Percentiles rank a stretch among this genome's conserved stretches.
phyloP scores from a whole-genome alignment of 1,140 invertebrate genomes.

The Drosophila ercepeae region DNA sequence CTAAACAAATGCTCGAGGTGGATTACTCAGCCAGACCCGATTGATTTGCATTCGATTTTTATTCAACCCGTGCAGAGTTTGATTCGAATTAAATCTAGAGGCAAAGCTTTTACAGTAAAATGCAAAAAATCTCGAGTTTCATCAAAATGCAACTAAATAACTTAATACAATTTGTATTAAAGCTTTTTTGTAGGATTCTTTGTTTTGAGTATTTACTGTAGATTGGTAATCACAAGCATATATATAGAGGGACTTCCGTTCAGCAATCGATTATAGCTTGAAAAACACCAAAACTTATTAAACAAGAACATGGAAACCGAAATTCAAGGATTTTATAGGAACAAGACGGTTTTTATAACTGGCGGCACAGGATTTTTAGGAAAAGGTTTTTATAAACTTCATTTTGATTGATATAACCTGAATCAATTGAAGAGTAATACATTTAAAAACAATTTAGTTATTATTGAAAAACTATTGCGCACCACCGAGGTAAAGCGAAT shows the following conservation, averaged over 20 bases:
- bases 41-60: background rate
- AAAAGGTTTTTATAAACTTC: slow-evolving; percentile 7
- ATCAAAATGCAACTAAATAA: background rate
- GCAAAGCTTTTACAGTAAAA: background rate
- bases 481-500: slow-evolving; percentile 89
- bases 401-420: background rate
- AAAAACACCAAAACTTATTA: background rate
- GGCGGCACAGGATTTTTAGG: slow-evolving; percentile 35
- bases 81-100: background rate
- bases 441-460: slow-evolving; percentile 67
- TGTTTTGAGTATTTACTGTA: background rate
- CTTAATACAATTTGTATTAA: background rate
- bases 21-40: background rate
- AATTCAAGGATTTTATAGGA: slow-evolving; percentile 27
- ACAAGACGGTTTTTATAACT: slow-evolving; percentile 23
- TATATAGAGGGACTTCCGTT: background rate
- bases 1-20: background rate
- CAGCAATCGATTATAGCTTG: background rate
- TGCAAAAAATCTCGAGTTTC: background rate
- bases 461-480: slow-evolving; percentile 92
- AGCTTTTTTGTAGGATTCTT: background rate
- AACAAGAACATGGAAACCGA: slow-evolving; percentile 10
- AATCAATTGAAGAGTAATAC: background rate
- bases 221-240: background rate
- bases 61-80: background rate